These are phyloP conservation scores for Nebria ingens DNA, from an alignment of 1,140 invertebrate genomes.

Conservation along the genomic window DNA sequence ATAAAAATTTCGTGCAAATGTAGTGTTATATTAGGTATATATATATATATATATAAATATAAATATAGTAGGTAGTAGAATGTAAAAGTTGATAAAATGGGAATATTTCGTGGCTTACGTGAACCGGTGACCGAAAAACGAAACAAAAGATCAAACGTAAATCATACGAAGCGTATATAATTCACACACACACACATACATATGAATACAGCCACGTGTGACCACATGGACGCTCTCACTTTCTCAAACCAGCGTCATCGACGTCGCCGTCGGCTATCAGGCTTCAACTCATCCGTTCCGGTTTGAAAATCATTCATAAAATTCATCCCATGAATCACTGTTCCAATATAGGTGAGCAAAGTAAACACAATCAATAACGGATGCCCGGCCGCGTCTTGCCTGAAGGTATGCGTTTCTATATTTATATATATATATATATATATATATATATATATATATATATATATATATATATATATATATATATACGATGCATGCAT, in stretches of 20 bases:
- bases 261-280: neutral
- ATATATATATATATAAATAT: too few species aligned
- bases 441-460: neutral
- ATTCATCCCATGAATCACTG: conserved; percentile 4
- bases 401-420: neutral
- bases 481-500: too few species aligned
- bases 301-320: conserved; percentile 9
- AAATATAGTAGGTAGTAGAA: too few species aligned
- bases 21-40: too few species aligned
- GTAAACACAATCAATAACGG: conserved; percentile 8
- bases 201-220: neutral
- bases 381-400: neutral
- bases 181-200: too few species aligned
- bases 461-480: too few species aligned
- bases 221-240: neutral
- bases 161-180: neutral
- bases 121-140: conserved; percentile 2
- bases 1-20: too few species aligned
- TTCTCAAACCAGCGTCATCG: neutral
- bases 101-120: too few species aligned
- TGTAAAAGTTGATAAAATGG: too few species aligned
- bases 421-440: neutral
- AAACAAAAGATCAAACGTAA: conserved; percentile 2
- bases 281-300: neutral
- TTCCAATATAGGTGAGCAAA: conserved; percentile 8